Evolutionary conservation across 2,113 vertebrate genomes (phyloP).

Genomic region (Periophthalmus modestus): DNA sequence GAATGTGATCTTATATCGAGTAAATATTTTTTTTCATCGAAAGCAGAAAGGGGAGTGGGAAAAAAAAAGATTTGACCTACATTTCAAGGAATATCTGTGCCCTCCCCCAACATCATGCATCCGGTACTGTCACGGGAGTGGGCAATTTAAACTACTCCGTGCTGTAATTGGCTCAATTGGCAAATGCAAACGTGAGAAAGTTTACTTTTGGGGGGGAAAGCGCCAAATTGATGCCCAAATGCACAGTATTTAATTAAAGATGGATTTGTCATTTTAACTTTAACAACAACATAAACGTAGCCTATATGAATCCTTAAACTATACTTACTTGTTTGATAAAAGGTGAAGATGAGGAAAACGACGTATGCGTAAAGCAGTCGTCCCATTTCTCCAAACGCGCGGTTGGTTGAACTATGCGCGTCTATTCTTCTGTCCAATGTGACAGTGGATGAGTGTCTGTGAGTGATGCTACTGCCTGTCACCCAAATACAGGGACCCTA

Average conservation of each 20-base stretch:
- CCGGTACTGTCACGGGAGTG: constrained; percentile 41
- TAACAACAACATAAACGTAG: background rate
- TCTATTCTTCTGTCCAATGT: background rate
- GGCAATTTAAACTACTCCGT: constrained; percentile 28
- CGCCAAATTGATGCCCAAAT: background rate
- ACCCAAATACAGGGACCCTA: background rate
- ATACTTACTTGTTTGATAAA: constrained; percentile 67
- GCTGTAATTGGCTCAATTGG: background rate
- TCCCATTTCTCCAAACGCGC: constrained; percentile 42
- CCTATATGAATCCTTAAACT: background rate
- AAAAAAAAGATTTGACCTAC: constrained; percentile 53
- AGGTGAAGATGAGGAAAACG: constrained; percentile 43
- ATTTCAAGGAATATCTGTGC: constrained; percentile 23
- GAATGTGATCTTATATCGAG: background rate
- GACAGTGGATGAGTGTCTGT: background rate
- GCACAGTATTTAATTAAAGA: background rate
- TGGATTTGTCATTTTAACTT: background rate
- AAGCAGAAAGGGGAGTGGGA: background rate
- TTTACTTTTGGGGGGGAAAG: background rate
- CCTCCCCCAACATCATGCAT: constrained; percentile 34
- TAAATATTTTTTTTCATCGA: background rate
- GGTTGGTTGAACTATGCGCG: constrained; percentile 12
- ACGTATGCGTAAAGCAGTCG: constrained; percentile 21
- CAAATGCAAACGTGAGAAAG: background rate
- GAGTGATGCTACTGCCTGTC: background rate